These are phyloP conservation scores for Halichoerus grypus DNA, from an alignment of 2,113 vertebrate species.

Conservation along the genomic window DNA sequence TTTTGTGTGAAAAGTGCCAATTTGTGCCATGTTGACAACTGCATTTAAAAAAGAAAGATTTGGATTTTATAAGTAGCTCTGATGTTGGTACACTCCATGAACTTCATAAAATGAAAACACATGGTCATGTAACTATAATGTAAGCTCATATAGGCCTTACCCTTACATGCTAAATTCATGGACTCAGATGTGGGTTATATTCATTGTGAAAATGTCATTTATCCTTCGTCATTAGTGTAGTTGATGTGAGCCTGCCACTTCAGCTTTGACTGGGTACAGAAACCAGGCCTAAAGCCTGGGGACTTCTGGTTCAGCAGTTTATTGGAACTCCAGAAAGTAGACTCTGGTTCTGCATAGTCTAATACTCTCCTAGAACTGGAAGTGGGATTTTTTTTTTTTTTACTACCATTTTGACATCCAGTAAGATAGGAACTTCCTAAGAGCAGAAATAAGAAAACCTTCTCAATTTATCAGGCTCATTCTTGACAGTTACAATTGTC, in stretches of 20 bases:
- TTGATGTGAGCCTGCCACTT: neutral
- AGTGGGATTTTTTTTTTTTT: neutral
- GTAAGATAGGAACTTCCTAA: constrained; percentile 44
- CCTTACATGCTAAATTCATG: neutral
- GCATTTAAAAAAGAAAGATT: neutral
- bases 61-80: constrained; percentile 38
- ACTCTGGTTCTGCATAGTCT: neutral
- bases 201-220: constrained; percentile 28
- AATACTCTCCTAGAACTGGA: neutral
- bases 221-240: neutral
- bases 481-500: neutral
- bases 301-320: neutral
- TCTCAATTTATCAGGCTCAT: neutral
- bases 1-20: neutral
- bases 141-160: neutral
- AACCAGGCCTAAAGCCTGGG: neutral
- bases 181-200: neutral
- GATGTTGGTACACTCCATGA: neutral
- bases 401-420: constrained; percentile 18
- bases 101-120: constrained; percentile 53
- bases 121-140: neutral
- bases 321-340: neutral
- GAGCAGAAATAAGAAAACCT: neutral
- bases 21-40: neutral
- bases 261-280: neutral